Evolutionary conservation across 2,888 invertebrate species (phyloP), one percentile per base, ranked within the genome.

Genomic region (Nomada fabriciana): DNA sequence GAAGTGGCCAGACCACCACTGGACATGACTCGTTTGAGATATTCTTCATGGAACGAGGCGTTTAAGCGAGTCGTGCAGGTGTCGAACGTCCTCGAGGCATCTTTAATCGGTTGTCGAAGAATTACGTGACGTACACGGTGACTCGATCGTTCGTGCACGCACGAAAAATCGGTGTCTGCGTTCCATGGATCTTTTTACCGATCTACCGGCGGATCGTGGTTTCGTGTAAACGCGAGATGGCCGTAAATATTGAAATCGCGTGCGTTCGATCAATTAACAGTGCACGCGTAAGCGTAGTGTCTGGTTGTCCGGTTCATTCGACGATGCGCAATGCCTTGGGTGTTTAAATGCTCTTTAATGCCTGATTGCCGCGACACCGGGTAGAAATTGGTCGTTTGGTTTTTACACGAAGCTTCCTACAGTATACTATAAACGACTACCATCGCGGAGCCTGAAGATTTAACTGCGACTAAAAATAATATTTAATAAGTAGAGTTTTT

Each of bases 61-160:
- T 89, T 78, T 47, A 73, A 71, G n/a, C 69, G 64, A 76, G 36
- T 50, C 55, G 29, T 36, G 23, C 75, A 68, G 76, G 73, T 76
- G 82, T 68, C 76, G 71, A 74, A 23, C 18, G 63, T 52, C 68
- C 23, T 73, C 78, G 70, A 72, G 53, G 80, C 50, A 68, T 61
- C 23, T 86, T 87, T 76, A 73, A 73, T 63, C 85, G 80, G 60
- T 65, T 59, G 15, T 70, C 60, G 69, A 77, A 52, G 63, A 65
- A n/a, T 57, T 57, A 64, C 29, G 29, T 59, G 60, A 67, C 65
- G 74, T 59, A 64, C 78, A 78, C 73, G 70, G 76, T 79, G 76
- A 73, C 73, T 80, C 61, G 77, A 78, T 82, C 47, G 59, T 13
- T 61, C 70, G 76, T 75, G 72, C 55, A 67, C 79, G 71, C 68